A percentile compares a stretch with the other conserved stretches of the same genome.
phyloP scores from a whole-genome alignment of 2,888 invertebrate species.

The Diaprepes abbreviatus region DNA sequence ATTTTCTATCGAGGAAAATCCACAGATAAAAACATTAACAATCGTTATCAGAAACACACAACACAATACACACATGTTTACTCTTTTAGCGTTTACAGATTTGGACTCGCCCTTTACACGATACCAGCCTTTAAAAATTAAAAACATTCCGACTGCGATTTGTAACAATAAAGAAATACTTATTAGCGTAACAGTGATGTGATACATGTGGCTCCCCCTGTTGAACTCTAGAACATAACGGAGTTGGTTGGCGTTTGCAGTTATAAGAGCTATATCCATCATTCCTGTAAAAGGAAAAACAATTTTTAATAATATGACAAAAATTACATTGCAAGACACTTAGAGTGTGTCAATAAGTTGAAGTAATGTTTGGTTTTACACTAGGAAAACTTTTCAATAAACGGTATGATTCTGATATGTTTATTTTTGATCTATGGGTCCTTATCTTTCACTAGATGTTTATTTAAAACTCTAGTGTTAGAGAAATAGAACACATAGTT shows the following conservation, averaged over 20 bases:
- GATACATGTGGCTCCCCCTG: slow-evolving; percentile 71
- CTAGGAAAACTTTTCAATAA: too few species aligned
- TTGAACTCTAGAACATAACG: slow-evolving; percentile 76
- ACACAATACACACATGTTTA: slow-evolving; percentile 75
- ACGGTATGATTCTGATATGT: too few species aligned
- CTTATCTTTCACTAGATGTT: too few species aligned
- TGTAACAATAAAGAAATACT: slow-evolving; percentile 74
- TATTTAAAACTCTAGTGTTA: too few species aligned
- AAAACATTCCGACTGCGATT: slow-evolving; percentile 73
- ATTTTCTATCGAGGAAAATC: slow-evolving; percentile 70
- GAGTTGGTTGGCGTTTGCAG: slow-evolving; percentile 80
- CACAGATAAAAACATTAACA: slow-evolving; percentile 78
- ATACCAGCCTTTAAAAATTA: slow-evolving; percentile 74
- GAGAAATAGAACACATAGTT: too few species aligned
- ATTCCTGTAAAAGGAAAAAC: slow-evolving; percentile 69
- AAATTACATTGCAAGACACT: too few species aligned
- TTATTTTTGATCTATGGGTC: too few species aligned
- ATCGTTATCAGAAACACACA: slow-evolving; percentile 78
- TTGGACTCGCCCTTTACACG: slow-evolving; percentile 71
- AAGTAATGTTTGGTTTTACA: too few species aligned
- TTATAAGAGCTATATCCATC: slow-evolving; percentile 79
- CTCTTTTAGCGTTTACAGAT: slow-evolving; percentile 67
- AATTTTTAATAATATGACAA: too few species aligned
- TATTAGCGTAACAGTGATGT: slow-evolving; percentile 72
- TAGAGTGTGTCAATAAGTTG: too few species aligned